Base-by-base conservation (phyloP, 2,888 invertebrate genomes). In the Diaperis boleti region DNA sequence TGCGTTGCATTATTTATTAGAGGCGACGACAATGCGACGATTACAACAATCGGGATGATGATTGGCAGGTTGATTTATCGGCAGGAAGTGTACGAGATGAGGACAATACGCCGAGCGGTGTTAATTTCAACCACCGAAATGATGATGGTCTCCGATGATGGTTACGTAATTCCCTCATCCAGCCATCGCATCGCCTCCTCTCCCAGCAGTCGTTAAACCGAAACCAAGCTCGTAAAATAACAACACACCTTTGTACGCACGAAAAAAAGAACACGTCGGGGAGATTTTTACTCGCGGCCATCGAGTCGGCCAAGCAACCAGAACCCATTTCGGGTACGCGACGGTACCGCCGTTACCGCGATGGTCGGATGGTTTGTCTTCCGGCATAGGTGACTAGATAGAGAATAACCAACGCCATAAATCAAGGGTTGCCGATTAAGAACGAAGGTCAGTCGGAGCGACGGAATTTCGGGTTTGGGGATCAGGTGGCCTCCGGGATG, bases 361-460 rank as follows among this genome's bases (percentile, higher is more conserved):
- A 66, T 71, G 71, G 69, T 64, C 70, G 61, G 62, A 55, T 65
- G 64, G 68, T 65, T 69, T 69, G 72, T 72, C 72, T 72, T 72
- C 72, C 70, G 72, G 72, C 72, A 71, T 68, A 70, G 69, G 69
- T 71, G 70, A 72, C 70, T 70, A 72, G 70, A 70, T 72, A 65
- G 72, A 69, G 62, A 63, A 69, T 68, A 72, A 72, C 70, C 62
- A 69, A 67, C 62, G 69, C 67, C 67, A 70, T 72, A 72, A 72
- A 72, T 72, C 71, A 71, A 69, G 71, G 72, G 72, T 69, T 71
- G 72, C 71, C 69, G 72, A 72, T 72, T 71, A 72, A 72, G 18
- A 71, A 65, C 65, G 68, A 69, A 69, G 70, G 71, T 64, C 68
- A 67, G 65, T 64, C 63, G 66, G 66, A 55, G 61, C 62, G 65